A percentile compares a stretch with the other conserved stretches of the same genome.
Conservation (phyloP, 1,140 invertebrate species). For the Drosophila tristis region DNA sequence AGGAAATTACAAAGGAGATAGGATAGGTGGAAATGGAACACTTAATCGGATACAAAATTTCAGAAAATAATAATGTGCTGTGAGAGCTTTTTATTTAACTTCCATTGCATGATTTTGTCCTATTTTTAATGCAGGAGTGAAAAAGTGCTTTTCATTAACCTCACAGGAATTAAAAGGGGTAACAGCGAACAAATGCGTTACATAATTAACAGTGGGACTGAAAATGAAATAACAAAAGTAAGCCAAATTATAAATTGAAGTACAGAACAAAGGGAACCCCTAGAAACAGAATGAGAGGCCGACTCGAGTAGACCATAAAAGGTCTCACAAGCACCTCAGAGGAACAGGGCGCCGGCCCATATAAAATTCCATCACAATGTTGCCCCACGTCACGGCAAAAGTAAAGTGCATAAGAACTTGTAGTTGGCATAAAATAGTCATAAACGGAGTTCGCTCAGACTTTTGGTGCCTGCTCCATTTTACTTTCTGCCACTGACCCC, state of each 20-base stretch:
- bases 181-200: slow-evolving; percentile 35
- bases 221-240: slow-evolving; percentile 31
- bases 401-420: no score
- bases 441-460: slow-evolving; percentile 11
- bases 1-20: slow-evolving; percentile 24
- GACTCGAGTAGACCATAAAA: slow-evolving; percentile 10
- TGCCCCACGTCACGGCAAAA: slow-evolving; percentile 26
- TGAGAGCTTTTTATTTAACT: no score
- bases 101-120: no score
- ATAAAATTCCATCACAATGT: slow-evolving; percentile 36
- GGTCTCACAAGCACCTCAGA: no score
- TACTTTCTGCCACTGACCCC: not conserved
- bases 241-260: slow-evolving; percentile 45
- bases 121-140: no score
- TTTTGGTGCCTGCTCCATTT: not conserved
- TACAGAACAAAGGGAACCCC: not conserved
- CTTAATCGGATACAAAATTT: not conserved
- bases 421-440: no score
- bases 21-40: not conserved
- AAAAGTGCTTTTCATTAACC: no score
- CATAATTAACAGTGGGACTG: slow-evolving; percentile 44
- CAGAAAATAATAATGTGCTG: no score
- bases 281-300: not conserved
- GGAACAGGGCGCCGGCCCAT: not conserved
- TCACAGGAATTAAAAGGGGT: no score